Percentiles rank a stretch among this genome's conserved stretches.
Evolutionary conservation across 2,113 vertebrate species (phyloP).

Genomic region (Bungarus multicinctus): DNA sequence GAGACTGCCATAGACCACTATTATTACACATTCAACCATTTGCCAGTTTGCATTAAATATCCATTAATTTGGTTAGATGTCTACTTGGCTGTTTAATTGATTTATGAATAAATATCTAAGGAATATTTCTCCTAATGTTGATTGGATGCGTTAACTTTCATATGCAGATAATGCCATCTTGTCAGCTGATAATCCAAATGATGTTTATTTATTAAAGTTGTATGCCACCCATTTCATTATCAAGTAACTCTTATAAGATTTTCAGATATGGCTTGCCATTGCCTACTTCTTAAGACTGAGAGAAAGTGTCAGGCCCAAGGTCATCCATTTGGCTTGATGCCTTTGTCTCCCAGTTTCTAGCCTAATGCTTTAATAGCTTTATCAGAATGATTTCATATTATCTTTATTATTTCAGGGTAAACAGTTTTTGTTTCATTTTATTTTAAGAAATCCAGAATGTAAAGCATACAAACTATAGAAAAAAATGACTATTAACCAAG

Average conservation of each 20-base stretch:
- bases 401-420: not conserved
- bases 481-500: not conserved
- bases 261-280: not conserved
- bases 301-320: not conserved
- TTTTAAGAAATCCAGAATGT: not conserved
- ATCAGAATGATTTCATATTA: not conserved
- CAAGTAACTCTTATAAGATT: not conserved
- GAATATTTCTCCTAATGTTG: not conserved
- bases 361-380: not conserved
- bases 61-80: not conserved
- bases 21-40: not conserved
- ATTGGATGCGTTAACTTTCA: not conserved
- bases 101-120: not conserved
- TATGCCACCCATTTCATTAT: not conserved
- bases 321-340: not conserved
- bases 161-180: not conserved
- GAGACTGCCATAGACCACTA: not conserved
- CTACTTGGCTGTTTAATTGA: not conserved
- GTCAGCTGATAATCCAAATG: not conserved
- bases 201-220: not conserved
- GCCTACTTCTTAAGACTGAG: not conserved
- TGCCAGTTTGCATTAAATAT: not conserved
- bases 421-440: not conserved
- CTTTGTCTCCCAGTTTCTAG: not conserved
- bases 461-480: not conserved